A percentile compares a stretch with the other conserved stretches of the same genome.
Conservation (phyloP, 92 coral and sea anemone genomes). For the Metridium senile region DNA sequence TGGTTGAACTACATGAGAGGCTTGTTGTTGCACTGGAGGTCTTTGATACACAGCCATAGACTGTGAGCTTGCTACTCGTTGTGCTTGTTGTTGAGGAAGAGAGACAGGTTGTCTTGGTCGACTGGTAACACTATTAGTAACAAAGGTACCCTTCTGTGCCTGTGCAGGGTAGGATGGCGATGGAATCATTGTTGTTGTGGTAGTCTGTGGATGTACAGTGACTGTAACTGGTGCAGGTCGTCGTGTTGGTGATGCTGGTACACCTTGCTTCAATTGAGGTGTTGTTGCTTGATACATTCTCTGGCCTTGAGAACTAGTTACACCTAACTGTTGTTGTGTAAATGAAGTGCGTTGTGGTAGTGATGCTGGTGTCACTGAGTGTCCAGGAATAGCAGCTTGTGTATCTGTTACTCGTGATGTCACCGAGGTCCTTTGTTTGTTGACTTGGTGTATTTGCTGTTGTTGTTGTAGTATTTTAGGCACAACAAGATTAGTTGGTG, state of each 20-base stretch:
- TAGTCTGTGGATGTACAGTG: constrained; percentile 92
- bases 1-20: neutral
- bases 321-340: constrained; percentile 19
- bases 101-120: constrained; percentile 23
- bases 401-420: constrained; percentile 66
- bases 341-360: constrained; percentile 25
- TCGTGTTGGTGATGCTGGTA: constrained; percentile 27
- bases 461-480: too few species aligned
- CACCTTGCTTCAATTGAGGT: too few species aligned
- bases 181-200: constrained; percentile 47
- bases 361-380: constrained; percentile 51
- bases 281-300: too few species aligned
- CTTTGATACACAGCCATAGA: neutral
- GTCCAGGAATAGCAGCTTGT: constrained; percentile 66
- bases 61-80: neutral
- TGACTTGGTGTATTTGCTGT: constrained; percentile 24
- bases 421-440: constrained; percentile 33
- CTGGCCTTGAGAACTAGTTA: constrained; percentile 7
- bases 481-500: too few species aligned
- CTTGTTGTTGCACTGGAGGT: neutral
- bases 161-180: constrained; percentile 27
- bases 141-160: constrained; percentile 15
- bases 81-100: constrained; percentile 26
- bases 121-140: neutral
- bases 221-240: constrained; percentile 86